Conservation (phyloP, 2,113 vertebrate species). For the Micromys minutus region DNA sequence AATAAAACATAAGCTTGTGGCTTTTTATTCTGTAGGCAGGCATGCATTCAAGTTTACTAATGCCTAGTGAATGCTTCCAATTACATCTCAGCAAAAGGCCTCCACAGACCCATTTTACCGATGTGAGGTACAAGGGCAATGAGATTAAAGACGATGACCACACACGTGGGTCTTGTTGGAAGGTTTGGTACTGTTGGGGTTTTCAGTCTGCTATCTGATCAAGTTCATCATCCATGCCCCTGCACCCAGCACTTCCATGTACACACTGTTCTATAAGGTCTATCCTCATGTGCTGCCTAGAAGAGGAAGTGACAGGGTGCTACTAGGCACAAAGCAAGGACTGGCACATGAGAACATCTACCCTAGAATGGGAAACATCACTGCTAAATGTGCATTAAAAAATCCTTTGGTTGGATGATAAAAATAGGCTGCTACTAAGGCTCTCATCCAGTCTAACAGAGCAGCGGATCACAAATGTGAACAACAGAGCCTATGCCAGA, state of each 20-base stretch:
- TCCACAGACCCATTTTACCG: not conserved
- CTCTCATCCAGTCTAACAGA: slow-evolving; percentile 10
- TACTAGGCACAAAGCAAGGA: not conserved
- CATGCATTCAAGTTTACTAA: slow-evolving; percentile 22
- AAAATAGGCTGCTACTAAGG: not conserved
- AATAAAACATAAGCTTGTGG: slow-evolving; percentile 36
- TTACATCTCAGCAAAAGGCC: slow-evolving; percentile 29
- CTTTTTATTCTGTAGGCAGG: slow-evolving; percentile 3
- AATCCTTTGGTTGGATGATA: not conserved
- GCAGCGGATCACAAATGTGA: not conserved
- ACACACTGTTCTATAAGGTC: not conserved
- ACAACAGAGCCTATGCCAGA: not conserved
- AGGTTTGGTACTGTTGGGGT: not conserved
- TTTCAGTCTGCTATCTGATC: slow-evolving; percentile 2
- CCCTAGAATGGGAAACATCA: slow-evolving; percentile 9
- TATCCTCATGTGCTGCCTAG: not conserved
- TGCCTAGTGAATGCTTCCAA: slow-evolving; percentile 14
- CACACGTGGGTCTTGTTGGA: not conserved
- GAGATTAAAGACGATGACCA: slow-evolving; percentile 43
- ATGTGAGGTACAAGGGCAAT: not conserved
- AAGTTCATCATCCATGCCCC: not conserved
- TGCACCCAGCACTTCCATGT: not conserved
- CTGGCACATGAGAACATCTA: slow-evolving; percentile 48
- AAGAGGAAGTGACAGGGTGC: slow-evolving; percentile 18
- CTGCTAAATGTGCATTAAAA: not conserved